phyloP scores from a whole-genome alignment of 2,113 vertebrate species.

The Porphyrio hochstetteri region DNA sequence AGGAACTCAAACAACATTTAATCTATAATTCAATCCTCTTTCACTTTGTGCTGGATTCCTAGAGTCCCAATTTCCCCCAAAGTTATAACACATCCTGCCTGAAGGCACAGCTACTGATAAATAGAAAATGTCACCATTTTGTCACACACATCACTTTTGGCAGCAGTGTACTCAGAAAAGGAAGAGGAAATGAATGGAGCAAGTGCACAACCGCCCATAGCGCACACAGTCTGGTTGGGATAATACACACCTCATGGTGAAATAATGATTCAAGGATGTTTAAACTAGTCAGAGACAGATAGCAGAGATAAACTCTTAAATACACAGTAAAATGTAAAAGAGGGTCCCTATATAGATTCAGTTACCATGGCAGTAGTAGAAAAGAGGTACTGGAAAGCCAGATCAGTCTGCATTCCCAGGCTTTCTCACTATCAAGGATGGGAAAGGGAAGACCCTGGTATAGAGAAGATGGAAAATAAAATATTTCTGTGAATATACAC shows the following conservation, averaged over 20 bases:
- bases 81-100: neutral
- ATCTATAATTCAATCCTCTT: constrained; percentile 16
- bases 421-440: neutral
- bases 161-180: neutral
- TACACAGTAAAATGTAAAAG: neutral
- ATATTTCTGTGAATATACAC: neutral
- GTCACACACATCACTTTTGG: neutral
- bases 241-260: neutral
- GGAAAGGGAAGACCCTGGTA: neutral
- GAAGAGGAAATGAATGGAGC: neutral
- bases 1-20: neutral
- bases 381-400: neutral
- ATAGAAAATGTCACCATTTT: neutral
- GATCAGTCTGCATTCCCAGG: neutral
- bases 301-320: neutral
- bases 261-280: neutral
- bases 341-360: neutral
- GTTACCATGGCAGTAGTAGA: neutral
- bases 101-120: neutral
- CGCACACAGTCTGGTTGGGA: neutral
- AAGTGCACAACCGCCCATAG: neutral
- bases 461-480: neutral
- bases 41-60: neutral
- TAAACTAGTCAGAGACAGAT: neutral
- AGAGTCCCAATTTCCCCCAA: neutral